Base-by-base conservation (phyloP, 2,113 vertebrate genomes). In the Silurus glanis region DNA sequence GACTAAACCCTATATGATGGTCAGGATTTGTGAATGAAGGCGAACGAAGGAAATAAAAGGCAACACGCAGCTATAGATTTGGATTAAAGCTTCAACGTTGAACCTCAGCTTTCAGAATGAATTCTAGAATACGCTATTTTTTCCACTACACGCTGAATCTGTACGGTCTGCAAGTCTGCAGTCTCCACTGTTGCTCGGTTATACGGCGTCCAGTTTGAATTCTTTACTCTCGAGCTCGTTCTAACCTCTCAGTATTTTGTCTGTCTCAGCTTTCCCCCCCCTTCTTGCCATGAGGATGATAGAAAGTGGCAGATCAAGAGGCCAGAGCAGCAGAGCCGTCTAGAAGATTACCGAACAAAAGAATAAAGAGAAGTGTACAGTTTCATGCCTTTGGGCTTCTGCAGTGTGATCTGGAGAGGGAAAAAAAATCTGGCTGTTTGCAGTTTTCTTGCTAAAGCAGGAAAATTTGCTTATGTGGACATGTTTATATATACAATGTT, bases 261-360 rank as follows among this genome's bases (percentile, higher is more conserved):
- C 64, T 55, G 75, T 74, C 71, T 82, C 56, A 61, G 58, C 56
- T 45, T 80, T 61, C 91, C 92, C 93, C 92, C 79, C 88, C 2
- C 37, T 85, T 88, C 88, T 83, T 89, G 85, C 90, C 66, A 84
- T 69, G 92, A 92, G 92, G 90, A 91, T 92, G 92, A 92, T 92
- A 91, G 90, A 91, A 95, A 90, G 92, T 92, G 92, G 91, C 91
- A 93, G 93, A 94, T 93, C 93, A 93, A 93, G 92, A 92, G 92
- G 86, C 89, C 90, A 82, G 55, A 83, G 88, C 91, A 80, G 89
- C 91, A 89, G 90, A 88, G 90, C 86, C 88, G 88, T 86, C 83
- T 87, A 82, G 88, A 92, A 90, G 91, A 94, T 92, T 93, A 93
- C 89, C 89, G 84, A 78, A 49, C 49, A 75, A 12, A 78, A 56